These are phyloP conservation scores for Porites lutea DNA, from an alignment of 64 coral and sea anemone species.

Conservation along the genomic window DNA sequence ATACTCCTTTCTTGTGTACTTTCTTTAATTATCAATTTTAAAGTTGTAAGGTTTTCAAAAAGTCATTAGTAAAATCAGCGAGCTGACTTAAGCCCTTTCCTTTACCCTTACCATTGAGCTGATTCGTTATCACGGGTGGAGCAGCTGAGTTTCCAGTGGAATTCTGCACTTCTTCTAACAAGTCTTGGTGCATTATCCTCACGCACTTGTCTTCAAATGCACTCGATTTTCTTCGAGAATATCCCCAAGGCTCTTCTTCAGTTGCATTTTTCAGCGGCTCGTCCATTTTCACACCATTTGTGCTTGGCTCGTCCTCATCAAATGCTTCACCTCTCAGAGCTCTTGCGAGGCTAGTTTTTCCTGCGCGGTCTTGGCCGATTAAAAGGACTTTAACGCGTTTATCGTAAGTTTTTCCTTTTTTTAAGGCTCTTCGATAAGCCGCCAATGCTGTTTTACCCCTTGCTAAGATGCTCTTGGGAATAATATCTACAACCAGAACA, in stretches of 20 bases:
- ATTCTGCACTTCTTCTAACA: neutral
- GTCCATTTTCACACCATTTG: neutral
- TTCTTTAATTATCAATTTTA: too few relatives aligned
- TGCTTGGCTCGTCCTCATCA: neutral
- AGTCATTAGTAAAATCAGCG: too few relatives aligned
- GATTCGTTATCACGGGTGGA: too few relatives aligned
- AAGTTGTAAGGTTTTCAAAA: too few relatives aligned
- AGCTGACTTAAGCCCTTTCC: too few relatives aligned
- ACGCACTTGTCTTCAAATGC: neutral
- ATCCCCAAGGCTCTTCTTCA: neutral
- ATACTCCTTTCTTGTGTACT: too few relatives aligned
- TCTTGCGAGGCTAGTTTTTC: slow-evolving; percentile 49
- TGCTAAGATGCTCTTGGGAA: neutral
- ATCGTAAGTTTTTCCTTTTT: slow-evolving; percentile 21
- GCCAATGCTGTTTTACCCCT: neutral
- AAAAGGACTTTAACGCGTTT: slow-evolving; percentile 41
- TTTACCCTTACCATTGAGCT: too few relatives aligned
- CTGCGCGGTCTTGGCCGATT: slow-evolving; percentile 50
- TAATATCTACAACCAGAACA: neutral
- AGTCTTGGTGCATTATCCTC: neutral
- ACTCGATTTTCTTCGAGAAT: neutral
- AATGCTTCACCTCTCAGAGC: slow-evolving; percentile 24
- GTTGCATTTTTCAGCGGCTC: neutral
- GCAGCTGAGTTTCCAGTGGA: too few relatives aligned
- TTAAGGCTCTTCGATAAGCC: slow-evolving; percentile 53